Evolutionary conservation across 2,113 vertebrate genomes (phyloP), one percentile per base, ranked within the genome.

Genomic region (Spermophilus dauricus): DNA sequence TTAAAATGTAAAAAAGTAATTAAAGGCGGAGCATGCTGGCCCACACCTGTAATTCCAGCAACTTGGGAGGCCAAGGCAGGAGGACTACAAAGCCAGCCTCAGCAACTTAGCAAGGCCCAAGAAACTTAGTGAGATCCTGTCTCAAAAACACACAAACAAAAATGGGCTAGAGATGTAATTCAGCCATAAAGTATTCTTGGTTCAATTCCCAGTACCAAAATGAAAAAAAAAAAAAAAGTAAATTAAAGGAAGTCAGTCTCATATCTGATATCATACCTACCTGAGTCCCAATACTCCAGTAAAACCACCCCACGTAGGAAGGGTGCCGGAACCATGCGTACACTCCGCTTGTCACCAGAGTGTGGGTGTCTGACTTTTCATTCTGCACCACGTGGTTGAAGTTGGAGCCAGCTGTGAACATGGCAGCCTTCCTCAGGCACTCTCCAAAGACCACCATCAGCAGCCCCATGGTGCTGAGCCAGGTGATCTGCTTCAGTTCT

Each of bases 311-410:
- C 81, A 99, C 99, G 0, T 99, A 99, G 5, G 99, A 99, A 0
- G 99, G 99, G 97, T 99, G 99, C 93, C 99, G 99, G 98, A 99
- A 99, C 99, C 98, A 99, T 58, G 99, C 98, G 0, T 99, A 99
- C 17, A 99, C 99, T 0, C 99, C 99, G 0, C 97, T 98, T 0
- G 99, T 99, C 98, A 99, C 99, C 98, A 99, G 97, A 32, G 99
- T 99, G 34, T 99, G 99, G 37, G 99, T 99, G 34, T 99, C 99
- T 1, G 99, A 99, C 70, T 99, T 99, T 95, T 99, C 99, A 0
- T 99, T 99, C 99, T 99, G 99, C 26, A 99, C 99, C 4, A 99
- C 99, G 83, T 99, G 99, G 98, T 99, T 99, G 98, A 99, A 99
- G 97, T 99, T 99, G 98, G 99, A 99, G 77, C 99, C 99, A 0